phyloP scores from a whole-genome alignment of 2,888 invertebrate genomes.

The Bellardia pandia region DNA sequence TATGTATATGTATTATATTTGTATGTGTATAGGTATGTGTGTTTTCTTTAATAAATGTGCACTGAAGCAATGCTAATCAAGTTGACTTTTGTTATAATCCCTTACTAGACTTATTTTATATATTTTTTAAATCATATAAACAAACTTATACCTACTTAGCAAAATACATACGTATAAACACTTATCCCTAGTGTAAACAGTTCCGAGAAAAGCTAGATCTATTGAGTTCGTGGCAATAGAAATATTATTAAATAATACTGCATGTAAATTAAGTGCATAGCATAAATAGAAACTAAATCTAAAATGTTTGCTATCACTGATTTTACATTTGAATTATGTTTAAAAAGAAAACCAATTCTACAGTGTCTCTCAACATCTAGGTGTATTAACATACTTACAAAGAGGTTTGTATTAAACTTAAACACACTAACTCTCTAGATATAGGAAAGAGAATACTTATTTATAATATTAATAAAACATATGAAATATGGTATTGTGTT shows the following conservation, averaged over 20 bases:
- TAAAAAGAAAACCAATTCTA: too few relatives aligned
- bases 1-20: not conserved
- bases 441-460: not conserved
- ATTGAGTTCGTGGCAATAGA: too few relatives aligned
- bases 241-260: too few relatives aligned
- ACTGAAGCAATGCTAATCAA: slow-evolving; percentile 81
- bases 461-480: slow-evolving; percentile 19
- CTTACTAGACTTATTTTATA: slow-evolving; percentile 74
- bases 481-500: slow-evolving; percentile 5
- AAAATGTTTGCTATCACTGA: too few relatives aligned
- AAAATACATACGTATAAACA: slow-evolving; percentile 65
- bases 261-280: too few relatives aligned
- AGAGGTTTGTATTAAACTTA: slow-evolving; percentile 13
- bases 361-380: not conserved
- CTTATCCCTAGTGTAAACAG: not conserved
- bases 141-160: not conserved
- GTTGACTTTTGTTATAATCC: slow-evolving; percentile 80
- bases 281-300: too few relatives aligned
- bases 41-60: slow-evolving; percentile 77
- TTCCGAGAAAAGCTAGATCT: too few relatives aligned
- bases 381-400: not conserved
- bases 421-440: not conserved
- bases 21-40: not conserved
- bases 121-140: slow-evolving; percentile 43
- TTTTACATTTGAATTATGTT: too few relatives aligned